phyloP scores from a whole-genome alignment of 2,113 vertebrate species.

The Ammodytes dubius region DNA sequence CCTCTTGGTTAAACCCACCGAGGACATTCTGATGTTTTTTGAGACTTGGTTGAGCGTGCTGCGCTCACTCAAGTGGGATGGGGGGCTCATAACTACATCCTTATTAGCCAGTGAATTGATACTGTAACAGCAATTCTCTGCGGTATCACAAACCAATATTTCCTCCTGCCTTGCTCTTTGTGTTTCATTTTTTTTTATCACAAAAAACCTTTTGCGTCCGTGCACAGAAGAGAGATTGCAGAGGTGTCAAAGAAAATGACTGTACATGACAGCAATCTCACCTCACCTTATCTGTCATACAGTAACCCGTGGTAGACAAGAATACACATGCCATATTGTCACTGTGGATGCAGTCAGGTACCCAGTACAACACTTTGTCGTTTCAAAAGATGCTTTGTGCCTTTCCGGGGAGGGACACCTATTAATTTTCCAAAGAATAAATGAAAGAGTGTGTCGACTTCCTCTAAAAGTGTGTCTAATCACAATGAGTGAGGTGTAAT shows the following conservation, averaged over 20 bases:
- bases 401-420: conserved; percentile 35
- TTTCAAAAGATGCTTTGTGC: conserved; percentile 37
- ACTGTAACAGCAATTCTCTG: conserved; percentile 10
- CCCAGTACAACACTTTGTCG: conserved; percentile 5
- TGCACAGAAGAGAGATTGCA: not conserved
- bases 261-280: conserved; percentile 35
- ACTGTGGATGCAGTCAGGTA: conserved; percentile 27
- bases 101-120: conserved; percentile 54
- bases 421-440: conserved; percentile 50
- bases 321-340: conserved; percentile 36
- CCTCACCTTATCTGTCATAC: conserved; percentile 26
- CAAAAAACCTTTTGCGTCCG: conserved; percentile 2
- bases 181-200: conserved; percentile 24
- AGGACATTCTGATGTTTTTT: conserved; percentile 41
- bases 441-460: conserved; percentile 59
- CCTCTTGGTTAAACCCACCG: conserved; percentile 61
- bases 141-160: conserved; percentile 20
- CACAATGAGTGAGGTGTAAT: conserved; percentile 79
- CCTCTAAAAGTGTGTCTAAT: conserved; percentile 75
- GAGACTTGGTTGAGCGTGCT: conserved; percentile 42
- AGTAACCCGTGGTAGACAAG: conserved; percentile 34
- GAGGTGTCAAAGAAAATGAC: conserved; percentile 52
- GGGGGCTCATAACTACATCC: conserved; percentile 55
- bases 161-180: not conserved
- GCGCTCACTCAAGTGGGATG: conserved; percentile 45